Base-by-base conservation (phyloP, 2,113 vertebrate genomes). In the Cebidichthys violaceus region DNA sequence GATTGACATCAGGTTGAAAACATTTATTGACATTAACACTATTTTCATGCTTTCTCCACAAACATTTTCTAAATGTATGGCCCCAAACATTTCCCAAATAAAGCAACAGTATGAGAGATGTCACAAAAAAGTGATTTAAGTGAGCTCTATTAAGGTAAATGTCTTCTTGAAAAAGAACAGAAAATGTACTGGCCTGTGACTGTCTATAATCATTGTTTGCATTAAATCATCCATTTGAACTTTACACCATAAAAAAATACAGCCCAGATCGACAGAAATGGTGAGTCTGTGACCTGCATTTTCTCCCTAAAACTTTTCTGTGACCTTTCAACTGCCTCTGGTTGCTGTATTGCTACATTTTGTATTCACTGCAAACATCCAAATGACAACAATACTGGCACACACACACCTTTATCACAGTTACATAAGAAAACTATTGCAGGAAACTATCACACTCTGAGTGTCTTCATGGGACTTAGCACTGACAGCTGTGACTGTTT, bases 391-490 rank as follows among this genome's bases (percentile, higher is more conserved):
- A 70, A 14, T n/a, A 29, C 4, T 17, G 35, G 7, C 24, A 31
- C 22, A 1, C 15, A 43, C 15, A 9, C 18, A 76, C 18, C 18
- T 24, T 62, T 43, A 29, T 54, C 62, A 27, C 17, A 65, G 17
- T 18, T 20, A 55, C 54, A 74, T 79, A 79, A 84, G 55, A 54
- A 7, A 7, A 55, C 45, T 29, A 37, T 8, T 33, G 35, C 35
- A 70, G 43, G 43, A 33, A 59, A 41, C n/a, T 41, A 57, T 29
- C 11, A 13, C 31, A 41, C 33, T 17, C 20, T 35, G 13, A 75
- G 43, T 18, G 29, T 50, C 11, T 13, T 60, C 39, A 29, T 20
- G 8, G 3, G 7, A 33, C 6, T 37, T 8, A 37, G 35, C 20
- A n/a, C 60, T 22, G 18, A 31, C 17, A 13, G 9, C n/a, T n/a